Percentiles rank a stretch among this genome's conserved stretches.
Conservation (phyloP, 2,888 invertebrate species). For the Azorinus chamasolen region DNA sequence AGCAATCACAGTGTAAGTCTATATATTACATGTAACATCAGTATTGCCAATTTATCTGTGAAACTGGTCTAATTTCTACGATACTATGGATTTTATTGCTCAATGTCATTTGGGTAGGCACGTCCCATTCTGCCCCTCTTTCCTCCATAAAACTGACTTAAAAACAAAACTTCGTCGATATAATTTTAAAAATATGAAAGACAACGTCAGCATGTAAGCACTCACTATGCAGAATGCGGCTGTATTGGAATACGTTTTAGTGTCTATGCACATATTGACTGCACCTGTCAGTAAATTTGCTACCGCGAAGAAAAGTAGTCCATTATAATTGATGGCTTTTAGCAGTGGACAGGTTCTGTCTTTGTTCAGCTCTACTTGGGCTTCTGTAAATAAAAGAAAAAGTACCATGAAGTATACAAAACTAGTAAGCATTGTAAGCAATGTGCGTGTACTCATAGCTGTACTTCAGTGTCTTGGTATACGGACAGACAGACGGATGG, state of each 20-base stretch:
- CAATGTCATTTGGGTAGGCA: too few relatives aligned
- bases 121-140: too few relatives aligned
- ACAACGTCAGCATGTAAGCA: constrained; percentile 72
- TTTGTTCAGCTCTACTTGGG: background rate
- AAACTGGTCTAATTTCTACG: too few relatives aligned
- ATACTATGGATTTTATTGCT: too few relatives aligned
- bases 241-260: constrained; percentile 83
- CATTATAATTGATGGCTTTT: constrained; percentile 92
- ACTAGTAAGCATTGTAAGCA: too few relatives aligned
- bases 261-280: constrained; percentile 91
- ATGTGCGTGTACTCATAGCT: too few relatives aligned
- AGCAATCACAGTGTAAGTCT: too few relatives aligned
- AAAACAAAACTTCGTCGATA: constrained; percentile 24
- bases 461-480: too few relatives aligned
- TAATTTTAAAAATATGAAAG: constrained; percentile 38
- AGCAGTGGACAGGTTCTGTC: constrained; percentile 86
- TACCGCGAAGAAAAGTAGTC: constrained; percentile 92
- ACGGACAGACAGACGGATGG: too few relatives aligned
- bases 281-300: constrained; percentile 94
- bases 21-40: too few relatives aligned
- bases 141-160: constrained; percentile 4
- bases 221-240: constrained; percentile 58
- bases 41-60: too few relatives aligned
- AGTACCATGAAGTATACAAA: too few relatives aligned
- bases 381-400: background rate